A percentile compares a stretch with the other conserved stretches of the same genome.
Conservation (phyloP, 2,888 invertebrate species). For the Plebejus anna region DNA sequence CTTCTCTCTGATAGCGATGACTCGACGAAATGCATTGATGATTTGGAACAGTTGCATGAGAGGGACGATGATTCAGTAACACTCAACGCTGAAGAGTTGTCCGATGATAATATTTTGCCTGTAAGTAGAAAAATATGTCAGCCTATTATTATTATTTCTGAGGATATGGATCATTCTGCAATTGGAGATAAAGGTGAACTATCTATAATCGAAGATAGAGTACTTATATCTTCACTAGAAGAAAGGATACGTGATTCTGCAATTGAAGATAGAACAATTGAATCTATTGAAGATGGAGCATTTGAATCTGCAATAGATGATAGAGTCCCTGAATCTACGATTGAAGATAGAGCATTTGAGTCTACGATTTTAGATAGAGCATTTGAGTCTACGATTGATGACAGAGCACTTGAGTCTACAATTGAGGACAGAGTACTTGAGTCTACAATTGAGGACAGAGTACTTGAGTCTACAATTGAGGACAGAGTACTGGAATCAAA, state of each 20-base stretch:
- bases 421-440: conserved; percentile 48
- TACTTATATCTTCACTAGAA: background rate
- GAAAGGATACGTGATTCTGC: background rate
- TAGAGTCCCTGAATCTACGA: conserved; percentile 52
- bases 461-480: conserved; percentile 51
- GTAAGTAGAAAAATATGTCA: background rate
- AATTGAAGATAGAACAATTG: background rate
- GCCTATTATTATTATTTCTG: background rate
- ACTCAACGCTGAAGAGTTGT: conserved; percentile 66
- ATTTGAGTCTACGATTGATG: conserved; percentile 33
- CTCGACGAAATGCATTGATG: conserved; percentile 70
- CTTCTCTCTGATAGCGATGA: conserved; percentile 65
- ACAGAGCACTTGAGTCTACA: conserved; percentile 29
- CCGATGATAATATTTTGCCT: conserved; percentile 56
- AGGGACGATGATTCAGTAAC: conserved; percentile 61
- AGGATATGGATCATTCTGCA: conserved; percentile 43
- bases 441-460: conserved; percentile 50
- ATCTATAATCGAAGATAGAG: conserved; percentile 49
- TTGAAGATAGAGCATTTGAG: conserved; percentile 45
- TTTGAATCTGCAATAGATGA: conserved; percentile 53
- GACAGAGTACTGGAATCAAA: conserved; percentile 49
- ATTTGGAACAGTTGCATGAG: conserved; percentile 59
- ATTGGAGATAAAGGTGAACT: conserved; percentile 44
- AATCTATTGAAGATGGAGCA: conserved; percentile 42
- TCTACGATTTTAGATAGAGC: conserved; percentile 41